These are phyloP conservation scores for Spisula subtruncata DNA, from an alignment of 2,888 invertebrate species.

Conservation along the genomic window DNA sequence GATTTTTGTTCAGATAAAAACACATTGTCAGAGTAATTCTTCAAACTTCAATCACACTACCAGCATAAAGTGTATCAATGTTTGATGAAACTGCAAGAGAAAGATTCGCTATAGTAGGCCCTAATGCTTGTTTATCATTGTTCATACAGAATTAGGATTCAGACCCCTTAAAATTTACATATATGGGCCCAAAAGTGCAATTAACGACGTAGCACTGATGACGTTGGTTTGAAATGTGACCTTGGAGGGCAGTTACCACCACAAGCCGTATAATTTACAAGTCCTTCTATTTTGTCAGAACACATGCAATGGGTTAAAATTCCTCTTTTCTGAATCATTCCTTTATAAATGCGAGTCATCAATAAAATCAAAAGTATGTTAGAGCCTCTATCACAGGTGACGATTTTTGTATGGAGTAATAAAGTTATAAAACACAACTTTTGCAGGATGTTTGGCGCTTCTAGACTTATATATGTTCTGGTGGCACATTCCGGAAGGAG, in stretches of 20 bases:
- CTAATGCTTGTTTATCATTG: slow-evolving; percentile 8
- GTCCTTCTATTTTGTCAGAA: not conserved
- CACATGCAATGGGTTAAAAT: slow-evolving; percentile 19
- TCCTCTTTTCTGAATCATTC: slow-evolving; percentile 42
- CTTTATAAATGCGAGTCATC: slow-evolving; percentile 12
- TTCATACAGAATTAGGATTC: not conserved
- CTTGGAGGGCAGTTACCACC: slow-evolving; percentile 29
- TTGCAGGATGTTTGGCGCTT: slow-evolving; percentile 20
- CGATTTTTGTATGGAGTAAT: not conserved
- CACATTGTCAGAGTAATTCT: slow-evolving; percentile 2
- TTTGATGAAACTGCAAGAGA: not conserved
- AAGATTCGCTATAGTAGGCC: not conserved
- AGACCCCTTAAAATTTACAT: slow-evolving; percentile 27
- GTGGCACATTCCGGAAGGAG: slow-evolving; percentile 17
- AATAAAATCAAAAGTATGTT: slow-evolving; percentile 21
- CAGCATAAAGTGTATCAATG: not conserved
- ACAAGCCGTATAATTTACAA: slow-evolving; percentile 32
- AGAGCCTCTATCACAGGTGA: not conserved
- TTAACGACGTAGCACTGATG: slow-evolving; percentile 33
- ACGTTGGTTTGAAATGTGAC: slow-evolving; percentile 29
- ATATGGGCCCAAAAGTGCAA: slow-evolving; percentile 33
- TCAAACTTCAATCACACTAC: not conserved
- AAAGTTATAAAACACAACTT: not conserved
- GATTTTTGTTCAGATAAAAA: not conserved
- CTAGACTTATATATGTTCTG: slow-evolving; percentile 8